These are phyloP conservation scores for Phylloscopus collybita DNA, from an alignment of 2,797 vertebrate genomes.

Conservation along the genomic window DNA sequence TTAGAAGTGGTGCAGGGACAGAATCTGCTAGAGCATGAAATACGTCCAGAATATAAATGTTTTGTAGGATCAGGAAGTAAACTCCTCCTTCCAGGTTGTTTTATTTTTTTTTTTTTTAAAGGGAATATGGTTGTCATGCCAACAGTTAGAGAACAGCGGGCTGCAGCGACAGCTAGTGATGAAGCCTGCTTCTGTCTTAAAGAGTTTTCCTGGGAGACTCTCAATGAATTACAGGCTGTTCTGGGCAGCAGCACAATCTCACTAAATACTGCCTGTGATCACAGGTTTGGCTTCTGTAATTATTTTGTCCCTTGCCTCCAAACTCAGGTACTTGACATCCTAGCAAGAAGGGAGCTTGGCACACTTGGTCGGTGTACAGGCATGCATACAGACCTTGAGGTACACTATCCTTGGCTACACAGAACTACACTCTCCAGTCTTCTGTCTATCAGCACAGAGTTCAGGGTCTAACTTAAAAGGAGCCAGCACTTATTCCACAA, in stretches of 20 bases:
- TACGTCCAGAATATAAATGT: not conserved
- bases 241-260: not conserved
- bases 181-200: not conserved
- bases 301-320: not conserved
- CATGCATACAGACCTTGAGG: not conserved
- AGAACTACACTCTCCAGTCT: not conserved
- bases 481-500: not conserved
- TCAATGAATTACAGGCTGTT: not conserved
- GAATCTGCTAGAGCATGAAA: not conserved
- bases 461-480: not conserved
- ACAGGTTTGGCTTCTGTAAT: not conserved
- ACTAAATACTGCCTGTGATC: not conserved
- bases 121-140: conserved; percentile 25
- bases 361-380: not conserved
- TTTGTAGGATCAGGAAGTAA: not conserved
- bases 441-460: not conserved
- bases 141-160: not conserved
- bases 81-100: not conserved
- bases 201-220: not conserved
- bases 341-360: not conserved
- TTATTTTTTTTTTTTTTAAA: not conserved
- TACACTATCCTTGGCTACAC: too few species aligned
- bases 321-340: not conserved
- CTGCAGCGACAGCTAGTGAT: conserved; percentile 62
- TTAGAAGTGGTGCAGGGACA: not conserved